phyloP scores from a whole-genome alignment of 2,797 vertebrate species.

The Trematomus bernacchii region DNA sequence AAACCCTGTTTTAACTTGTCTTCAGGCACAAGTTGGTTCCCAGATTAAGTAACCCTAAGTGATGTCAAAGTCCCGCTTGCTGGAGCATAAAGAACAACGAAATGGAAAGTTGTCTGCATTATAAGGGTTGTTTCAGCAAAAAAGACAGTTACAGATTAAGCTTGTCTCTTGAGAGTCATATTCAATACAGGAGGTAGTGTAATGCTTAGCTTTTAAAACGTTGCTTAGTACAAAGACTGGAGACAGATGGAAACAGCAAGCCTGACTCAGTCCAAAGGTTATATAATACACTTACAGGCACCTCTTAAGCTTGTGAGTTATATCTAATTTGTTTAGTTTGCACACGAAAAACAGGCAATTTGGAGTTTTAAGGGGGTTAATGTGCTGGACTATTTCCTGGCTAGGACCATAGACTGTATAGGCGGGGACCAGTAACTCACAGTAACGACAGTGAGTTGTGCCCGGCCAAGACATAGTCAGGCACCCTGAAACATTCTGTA shows the following conservation, averaged over 20 bases:
- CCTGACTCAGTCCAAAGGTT: not conserved
- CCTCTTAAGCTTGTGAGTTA: not conserved
- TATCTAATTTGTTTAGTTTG: not conserved
- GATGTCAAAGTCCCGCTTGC: not conserved
- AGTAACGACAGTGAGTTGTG: not conserved
- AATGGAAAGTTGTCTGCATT: not conserved
- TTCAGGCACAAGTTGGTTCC: not conserved
- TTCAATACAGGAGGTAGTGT: not conserved
- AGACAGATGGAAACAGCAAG: not conserved
- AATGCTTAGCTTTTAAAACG: not conserved
- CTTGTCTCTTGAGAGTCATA: not conserved
- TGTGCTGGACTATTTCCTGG: not conserved
- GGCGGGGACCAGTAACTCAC: not conserved
- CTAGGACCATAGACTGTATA: not conserved
- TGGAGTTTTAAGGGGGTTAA: not conserved
- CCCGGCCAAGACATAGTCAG: conserved; percentile 2
- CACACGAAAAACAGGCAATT: not conserved
- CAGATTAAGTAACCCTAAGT: not conserved
- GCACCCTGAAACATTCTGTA: not conserved
- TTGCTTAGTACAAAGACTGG: not conserved
- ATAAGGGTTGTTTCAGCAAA: not conserved
- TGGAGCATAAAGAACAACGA: not conserved
- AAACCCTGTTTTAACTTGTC: not conserved
- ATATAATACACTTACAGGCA: not conserved
- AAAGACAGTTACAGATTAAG: not conserved